Base-by-base conservation (phyloP, 2,888 invertebrate species). In the Macaria liturata region DNA sequence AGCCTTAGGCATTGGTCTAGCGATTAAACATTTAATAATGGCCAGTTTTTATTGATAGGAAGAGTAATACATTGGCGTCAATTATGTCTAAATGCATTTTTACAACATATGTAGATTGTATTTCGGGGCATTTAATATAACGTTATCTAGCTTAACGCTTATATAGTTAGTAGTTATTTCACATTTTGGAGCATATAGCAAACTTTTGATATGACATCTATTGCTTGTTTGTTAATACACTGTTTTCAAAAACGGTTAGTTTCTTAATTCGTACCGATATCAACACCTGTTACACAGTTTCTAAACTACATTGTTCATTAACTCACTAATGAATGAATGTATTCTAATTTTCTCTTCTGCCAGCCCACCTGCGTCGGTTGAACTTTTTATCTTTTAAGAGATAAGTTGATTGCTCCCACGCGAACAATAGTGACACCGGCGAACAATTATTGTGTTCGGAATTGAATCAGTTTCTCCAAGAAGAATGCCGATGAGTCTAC, bases 391-490 rank as follows among this genome's bases (percentile, higher is more conserved):
- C 67, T 67, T 72, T 71, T 73, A 77, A 74, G 74, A 66, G 69
- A 72, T 71, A 63, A 72, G 70, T 71, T 71, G 78, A 83, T 81
- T 76, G 76, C 78, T 88, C 88, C 83, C 88, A 88, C 85, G 82
- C 80, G 64, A 81, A 88, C 88, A 89, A 89, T 88, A 79, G 84
- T 80, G 74, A 78, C 76, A 73, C 79, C 75, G 76, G 80, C 77
- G 20, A 75, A 80, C 76, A 78, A 76, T 74, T 78, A 86, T 85
- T 86, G 83, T 83, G 76, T 83, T 78, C 68, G 63, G 74, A 80
- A 84, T 84, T 78, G 81, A 85, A 84, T 86, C 76, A 72, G 76
- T 89, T 88, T 88, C 88, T 79, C 87, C 75, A 64, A 37, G 66
- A 67, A 67, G 65, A 69, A 74, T 72, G 75, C 74, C 68, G 61